Evolutionary conservation across 1,140 invertebrate species (phyloP), one percentile per base, ranked within the genome.

Genomic region (Cecropterus lyciades): DNA sequence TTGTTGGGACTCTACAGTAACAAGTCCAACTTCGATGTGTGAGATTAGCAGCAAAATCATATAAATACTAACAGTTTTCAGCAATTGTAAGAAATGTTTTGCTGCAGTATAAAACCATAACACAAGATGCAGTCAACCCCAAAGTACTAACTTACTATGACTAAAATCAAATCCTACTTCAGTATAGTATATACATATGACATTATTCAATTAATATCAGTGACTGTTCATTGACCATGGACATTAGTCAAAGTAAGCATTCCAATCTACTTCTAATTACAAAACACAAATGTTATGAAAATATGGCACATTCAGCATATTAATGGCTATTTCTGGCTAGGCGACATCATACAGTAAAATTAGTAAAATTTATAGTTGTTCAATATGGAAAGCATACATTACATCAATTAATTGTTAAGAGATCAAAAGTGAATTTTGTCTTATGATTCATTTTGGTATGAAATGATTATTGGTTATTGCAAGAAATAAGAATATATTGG

Each of bases 111-210:
- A 30, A 11, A 30, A 13, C 1, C 5, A 24, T 5, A 24, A 24
- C 5, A 5, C 5, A 24, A 24, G 5, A 24, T 24, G 20, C 7
- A 17, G 1, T 10, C 0, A 6, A 13, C 10, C 7, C 10, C 4
- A 49, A 49, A 20, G n/a, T 14, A 51, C 20, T 8, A 33, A 33
- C 30, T 33, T 15, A 52, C n/a, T 52, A 52, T 33, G 27, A 52
- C 49, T 52, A 52, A 33, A 52, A 52, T 52, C 8, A 33, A 33
- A 52, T 33, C 49, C 10, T 30, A 49, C 46, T n/a, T n/a, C n/a
- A n/a, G n/a, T 51, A n/a, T n/a, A n/a, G n/a, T 30, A 51, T 24
- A 27, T 30, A 27, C 24, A 51, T n/a, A 20, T 51, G n/a, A n/a
- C n/a, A 24, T n/a, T 14, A 27, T 17, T 20, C 7, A 14, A 27